These are phyloP conservation scores for Plagodis dolabraria DNA, from an alignment of 2,888 invertebrate species.

Conservation along the genomic window DNA sequence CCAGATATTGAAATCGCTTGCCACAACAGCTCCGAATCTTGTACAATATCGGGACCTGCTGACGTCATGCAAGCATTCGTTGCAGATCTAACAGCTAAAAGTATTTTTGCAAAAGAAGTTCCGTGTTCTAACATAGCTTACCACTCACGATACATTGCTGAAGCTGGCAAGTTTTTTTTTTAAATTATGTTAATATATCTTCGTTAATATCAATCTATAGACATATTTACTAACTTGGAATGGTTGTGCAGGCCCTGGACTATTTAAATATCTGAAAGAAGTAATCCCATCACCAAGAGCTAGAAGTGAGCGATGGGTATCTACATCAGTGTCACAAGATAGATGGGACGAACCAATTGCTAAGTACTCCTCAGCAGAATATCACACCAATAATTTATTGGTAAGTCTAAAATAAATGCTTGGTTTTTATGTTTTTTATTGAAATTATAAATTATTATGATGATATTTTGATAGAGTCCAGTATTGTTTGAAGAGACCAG, in stretches of 20 bases:
- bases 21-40: conserved; percentile 89
- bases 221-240: not conserved
- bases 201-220: not conserved
- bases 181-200: not conserved
- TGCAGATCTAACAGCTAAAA: conserved; percentile 52
- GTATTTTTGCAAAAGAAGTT: conserved; percentile 53
- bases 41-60: conserved; percentile 90
- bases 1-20: conserved; percentile 86
- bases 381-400: conserved; percentile 91
- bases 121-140: conserved; percentile 91
- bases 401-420: conserved; percentile 51
- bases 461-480: conserved; percentile 59
- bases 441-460: not conserved
- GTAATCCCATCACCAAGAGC: conserved; percentile 85
- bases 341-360: conserved; percentile 81
- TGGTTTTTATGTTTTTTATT: too few species aligned
- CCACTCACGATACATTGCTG: conserved; percentile 91
- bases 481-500: conserved; percentile 92
- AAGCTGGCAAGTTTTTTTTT: conserved; percentile 65
- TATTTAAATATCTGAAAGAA: conserved; percentile 84
- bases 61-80: conserved; percentile 85
- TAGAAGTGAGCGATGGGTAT: conserved; percentile 90
- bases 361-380: conserved; percentile 89
- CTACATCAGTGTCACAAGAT: conserved; percentile 88
- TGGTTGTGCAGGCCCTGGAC: conserved; percentile 62